A percentile compares a stretch with the other conserved stretches of the same genome.
Evolutionary conservation across 2,113 vertebrate genomes (phyloP).

Genomic region (Azemiops feae): DNA sequence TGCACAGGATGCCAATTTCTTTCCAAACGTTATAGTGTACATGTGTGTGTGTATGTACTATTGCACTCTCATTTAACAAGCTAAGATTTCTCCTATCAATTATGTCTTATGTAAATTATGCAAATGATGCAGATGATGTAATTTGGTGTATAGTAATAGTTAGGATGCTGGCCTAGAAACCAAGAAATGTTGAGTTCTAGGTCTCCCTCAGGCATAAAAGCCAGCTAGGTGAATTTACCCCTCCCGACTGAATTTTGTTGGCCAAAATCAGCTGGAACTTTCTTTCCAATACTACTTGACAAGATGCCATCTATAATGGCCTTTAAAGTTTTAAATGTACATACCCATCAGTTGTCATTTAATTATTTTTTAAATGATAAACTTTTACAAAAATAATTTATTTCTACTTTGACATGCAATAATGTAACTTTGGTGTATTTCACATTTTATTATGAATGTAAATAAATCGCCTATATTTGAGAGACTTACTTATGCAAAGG

Average conservation of each 20-base stretch:
- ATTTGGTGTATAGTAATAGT: background rate
- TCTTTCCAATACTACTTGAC: background rate
- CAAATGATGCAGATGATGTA: background rate
- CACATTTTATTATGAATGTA: background rate
- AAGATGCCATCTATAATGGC: background rate
- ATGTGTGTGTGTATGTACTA: background rate
- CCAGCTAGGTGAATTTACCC: background rate
- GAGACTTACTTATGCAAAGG: background rate
- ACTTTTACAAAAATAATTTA: background rate
- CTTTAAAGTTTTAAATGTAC: background rate
- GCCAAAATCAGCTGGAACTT: background rate
- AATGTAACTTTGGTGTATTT: background rate
- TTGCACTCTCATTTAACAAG: background rate
- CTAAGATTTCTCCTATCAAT: background rate
- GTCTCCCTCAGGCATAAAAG: background rate
- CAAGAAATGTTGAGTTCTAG: background rate
- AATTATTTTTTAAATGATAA: background rate
- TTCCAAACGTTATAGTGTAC: background rate
- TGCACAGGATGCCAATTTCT: background rate
- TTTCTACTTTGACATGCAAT: background rate
- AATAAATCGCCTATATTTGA: background rate
- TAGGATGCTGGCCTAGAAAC: background rate
- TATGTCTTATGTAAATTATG: background rate
- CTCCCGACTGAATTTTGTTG: background rate
- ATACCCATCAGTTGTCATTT: background rate